Percentiles rank a stretch among this genome's conserved stretches.
Evolutionary conservation across 2,888 invertebrate genomes (phyloP).

Genomic region (Drosophila paramelanica): DNA sequence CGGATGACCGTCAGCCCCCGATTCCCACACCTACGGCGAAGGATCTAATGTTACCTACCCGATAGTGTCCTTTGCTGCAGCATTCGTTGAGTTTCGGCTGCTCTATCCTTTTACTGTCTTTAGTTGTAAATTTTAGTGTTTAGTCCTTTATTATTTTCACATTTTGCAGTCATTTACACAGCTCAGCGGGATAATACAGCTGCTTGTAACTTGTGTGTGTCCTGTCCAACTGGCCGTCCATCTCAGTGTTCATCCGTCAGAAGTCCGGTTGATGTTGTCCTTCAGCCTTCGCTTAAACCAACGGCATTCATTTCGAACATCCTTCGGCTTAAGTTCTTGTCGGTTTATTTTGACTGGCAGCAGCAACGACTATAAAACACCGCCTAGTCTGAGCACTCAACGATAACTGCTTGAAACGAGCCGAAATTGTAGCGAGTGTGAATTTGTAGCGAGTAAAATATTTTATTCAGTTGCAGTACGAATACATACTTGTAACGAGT

Average conservation of each 20-base stretch:
- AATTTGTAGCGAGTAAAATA: too few relatives aligned
- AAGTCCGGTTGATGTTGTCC: conserved; percentile 48
- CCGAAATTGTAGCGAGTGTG: too few relatives aligned
- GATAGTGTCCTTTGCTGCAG: conserved; percentile 51
- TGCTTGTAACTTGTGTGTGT: conserved; percentile 30
- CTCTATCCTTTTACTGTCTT: conserved; percentile 27
- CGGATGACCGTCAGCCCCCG: conserved; percentile 25
- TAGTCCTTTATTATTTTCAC: conserved; percentile 74
- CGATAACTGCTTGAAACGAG: too few relatives aligned
- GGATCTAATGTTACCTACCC: conserved; percentile 10
- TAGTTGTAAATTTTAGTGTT: conserved; percentile 69
- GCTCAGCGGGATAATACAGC: conserved; percentile 56
- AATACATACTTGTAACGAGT: too few relatives aligned
- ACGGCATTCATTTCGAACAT: conserved; percentile 23
- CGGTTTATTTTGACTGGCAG: conserved; percentile 35
- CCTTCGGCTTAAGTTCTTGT: conserved; percentile 38
- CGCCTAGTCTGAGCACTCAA: neutral
- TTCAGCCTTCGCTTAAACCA: conserved; percentile 28
- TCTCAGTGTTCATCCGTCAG: conserved; percentile 48
- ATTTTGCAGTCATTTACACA: conserved; percentile 67
- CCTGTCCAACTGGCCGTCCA: conserved; percentile 25
- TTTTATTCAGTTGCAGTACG: too few relatives aligned
- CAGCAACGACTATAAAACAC: conserved; percentile 35
- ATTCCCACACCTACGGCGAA: conserved; percentile 4
- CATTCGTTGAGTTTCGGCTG: conserved; percentile 22